Evolutionary conservation across 1,140 invertebrate species (phyloP).

Genomic region (Panulirus ornatus): DNA sequence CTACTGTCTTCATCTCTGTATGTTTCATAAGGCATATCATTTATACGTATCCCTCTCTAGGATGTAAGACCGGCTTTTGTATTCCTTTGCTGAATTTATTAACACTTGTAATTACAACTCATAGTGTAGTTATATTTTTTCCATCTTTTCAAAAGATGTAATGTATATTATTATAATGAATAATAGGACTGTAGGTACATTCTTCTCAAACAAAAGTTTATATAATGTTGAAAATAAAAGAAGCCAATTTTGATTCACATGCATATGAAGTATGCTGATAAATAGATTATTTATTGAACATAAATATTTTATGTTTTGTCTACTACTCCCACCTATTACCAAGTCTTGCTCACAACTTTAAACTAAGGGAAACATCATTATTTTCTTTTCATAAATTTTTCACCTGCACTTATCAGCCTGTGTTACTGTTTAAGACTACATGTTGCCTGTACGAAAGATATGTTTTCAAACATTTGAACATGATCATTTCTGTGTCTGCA

Average conservation of each 20-base stretch:
- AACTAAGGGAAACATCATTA: background rate
- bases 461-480: background rate
- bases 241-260: background rate
- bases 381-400: background rate
- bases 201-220: background rate
- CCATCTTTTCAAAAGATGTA: too few species aligned
- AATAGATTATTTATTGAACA: constrained; percentile 17
- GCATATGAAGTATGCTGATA: background rate
- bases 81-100: too few species aligned
- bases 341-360: background rate
- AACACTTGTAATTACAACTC: too few species aligned
- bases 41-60: background rate
- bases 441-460: background rate
- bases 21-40: background rate
- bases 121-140: background rate
- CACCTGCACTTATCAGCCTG: background rate
- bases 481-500: background rate
- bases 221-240: background rate
- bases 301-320: background rate
- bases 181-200: too few species aligned
- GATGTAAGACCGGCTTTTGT: too few species aligned
- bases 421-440: background rate
- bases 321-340: background rate
- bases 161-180: too few species aligned
- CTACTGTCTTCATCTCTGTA: background rate